Percentiles rank a stretch among this genome's conserved stretches.
phyloP scores from a whole-genome alignment of 2,888 invertebrate species.

The Philereme transversata region DNA sequence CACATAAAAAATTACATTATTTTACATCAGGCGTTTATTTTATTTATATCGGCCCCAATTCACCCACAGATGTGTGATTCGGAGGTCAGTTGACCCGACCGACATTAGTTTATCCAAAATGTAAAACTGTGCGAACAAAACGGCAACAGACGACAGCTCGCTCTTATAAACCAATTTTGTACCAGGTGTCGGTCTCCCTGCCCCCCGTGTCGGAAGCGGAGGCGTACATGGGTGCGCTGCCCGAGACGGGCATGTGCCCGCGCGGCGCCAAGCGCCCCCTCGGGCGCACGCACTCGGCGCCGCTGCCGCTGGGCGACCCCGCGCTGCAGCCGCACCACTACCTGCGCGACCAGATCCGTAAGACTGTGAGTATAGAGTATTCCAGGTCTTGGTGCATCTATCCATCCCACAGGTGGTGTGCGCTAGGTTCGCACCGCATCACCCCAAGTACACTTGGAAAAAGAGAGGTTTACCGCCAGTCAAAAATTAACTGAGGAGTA shows the following conservation, averaged over 20 bases:
- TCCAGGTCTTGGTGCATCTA: neutral
- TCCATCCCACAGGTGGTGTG: neutral
- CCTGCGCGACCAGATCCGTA: constrained; percentile 92
- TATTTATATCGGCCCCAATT: too few relatives aligned
- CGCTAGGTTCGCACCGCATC: too few relatives aligned
- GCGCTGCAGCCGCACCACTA: constrained; percentile 88
- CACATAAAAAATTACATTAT: too few relatives aligned
- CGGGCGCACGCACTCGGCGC: constrained; percentile 96
- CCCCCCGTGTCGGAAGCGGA: constrained; percentile 90
- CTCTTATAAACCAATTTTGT: neutral
- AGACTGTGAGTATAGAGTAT: constrained; percentile 82
- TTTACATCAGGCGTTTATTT: too few relatives aligned
- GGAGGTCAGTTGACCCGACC: too few relatives aligned
- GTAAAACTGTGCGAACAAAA: too few relatives aligned
- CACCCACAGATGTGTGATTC: too few relatives aligned
- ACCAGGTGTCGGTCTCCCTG: constrained; percentile 40
- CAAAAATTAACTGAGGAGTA: too few relatives aligned
- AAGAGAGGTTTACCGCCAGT: too few relatives aligned
- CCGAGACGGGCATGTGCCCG: constrained; percentile 51
- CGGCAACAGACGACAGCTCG: too few relatives aligned
- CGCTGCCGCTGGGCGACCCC: constrained; percentile 91
- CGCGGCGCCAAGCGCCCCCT: constrained; percentile 89
- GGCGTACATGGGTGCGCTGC: constrained; percentile 82
- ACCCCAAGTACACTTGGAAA: too few relatives aligned
- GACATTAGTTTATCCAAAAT: too few relatives aligned